phyloP scores from a whole-genome alignment of 2,888 invertebrate genomes.

The Linyphia triangularis region DNA sequence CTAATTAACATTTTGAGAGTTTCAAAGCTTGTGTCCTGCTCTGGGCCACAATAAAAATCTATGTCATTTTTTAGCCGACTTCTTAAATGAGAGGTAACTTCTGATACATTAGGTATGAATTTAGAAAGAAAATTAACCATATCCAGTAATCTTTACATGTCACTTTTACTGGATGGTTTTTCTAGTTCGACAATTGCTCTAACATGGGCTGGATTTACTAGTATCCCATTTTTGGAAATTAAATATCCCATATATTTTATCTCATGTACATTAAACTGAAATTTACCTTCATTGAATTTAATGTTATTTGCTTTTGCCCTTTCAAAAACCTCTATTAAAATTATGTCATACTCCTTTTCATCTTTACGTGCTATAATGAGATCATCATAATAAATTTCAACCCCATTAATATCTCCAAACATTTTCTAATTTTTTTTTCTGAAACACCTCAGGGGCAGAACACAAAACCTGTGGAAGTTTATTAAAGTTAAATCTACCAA shows the following conservation, averaged over 20 bases:
- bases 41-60: background rate
- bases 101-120: constrained; percentile 35
- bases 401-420: background rate
- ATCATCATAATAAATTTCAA: background rate
- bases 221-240: background rate
- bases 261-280: background rate
- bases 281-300: background rate
- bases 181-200: constrained; percentile 21
- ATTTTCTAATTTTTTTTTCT: constrained; percentile 11
- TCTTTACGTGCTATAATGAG: background rate
- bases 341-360: background rate
- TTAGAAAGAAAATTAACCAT: constrained; percentile 50
- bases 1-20: background rate
- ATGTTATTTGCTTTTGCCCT: background rate
- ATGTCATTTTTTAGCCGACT: background rate
- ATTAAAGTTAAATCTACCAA: constrained; percentile 9
- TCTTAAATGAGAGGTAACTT: constrained; percentile 6
- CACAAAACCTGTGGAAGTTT: constrained; percentile 8
- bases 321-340: background rate
- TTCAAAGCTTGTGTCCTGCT: background rate
- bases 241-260: background rate
- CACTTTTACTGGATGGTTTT: background rate
- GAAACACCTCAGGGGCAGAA: constrained; percentile 18
- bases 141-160: background rate
- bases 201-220: background rate